Conservation (phyloP, 2,888 invertebrate species). For the Lochmaea crataegi region DNA sequence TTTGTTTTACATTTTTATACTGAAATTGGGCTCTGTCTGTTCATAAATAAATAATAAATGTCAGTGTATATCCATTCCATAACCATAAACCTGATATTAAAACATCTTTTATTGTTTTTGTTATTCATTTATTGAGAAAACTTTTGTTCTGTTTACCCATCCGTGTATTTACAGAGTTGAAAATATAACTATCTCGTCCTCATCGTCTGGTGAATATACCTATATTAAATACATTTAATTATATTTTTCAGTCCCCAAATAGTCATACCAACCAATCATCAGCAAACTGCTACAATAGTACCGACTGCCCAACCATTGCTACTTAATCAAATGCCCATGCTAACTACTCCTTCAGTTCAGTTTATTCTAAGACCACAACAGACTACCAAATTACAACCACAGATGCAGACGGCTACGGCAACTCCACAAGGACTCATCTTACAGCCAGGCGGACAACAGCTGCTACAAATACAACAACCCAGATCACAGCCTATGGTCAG, state of each 20-base stretch:
- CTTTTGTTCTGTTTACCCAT: no score
- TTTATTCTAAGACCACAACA: constrained; percentile 77
- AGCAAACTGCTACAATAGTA: constrained; percentile 60
- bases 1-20: no score
- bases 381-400: constrained; percentile 65
- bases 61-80: no score
- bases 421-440: constrained; percentile 62
- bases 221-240: constrained; percentile 6
- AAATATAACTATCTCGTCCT: no score
- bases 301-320: constrained; percentile 63
- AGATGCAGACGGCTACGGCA: constrained; percentile 55
- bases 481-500: constrained; percentile 66
- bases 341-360: constrained; percentile 75
- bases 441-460: constrained; percentile 60
- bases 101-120: no score
- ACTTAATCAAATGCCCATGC: constrained; percentile 63
- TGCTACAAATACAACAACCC: constrained; percentile 59
- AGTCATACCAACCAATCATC: constrained; percentile 61
- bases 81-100: no score
- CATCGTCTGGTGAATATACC: no score
- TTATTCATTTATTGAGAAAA: no score
- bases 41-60: no score
- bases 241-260: constrained; percentile 60
- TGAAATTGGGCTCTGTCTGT: no score
- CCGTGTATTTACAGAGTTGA: no score